Base-by-base conservation (phyloP, 1,140 invertebrate genomes). In the Penaeus indicus region DNA sequence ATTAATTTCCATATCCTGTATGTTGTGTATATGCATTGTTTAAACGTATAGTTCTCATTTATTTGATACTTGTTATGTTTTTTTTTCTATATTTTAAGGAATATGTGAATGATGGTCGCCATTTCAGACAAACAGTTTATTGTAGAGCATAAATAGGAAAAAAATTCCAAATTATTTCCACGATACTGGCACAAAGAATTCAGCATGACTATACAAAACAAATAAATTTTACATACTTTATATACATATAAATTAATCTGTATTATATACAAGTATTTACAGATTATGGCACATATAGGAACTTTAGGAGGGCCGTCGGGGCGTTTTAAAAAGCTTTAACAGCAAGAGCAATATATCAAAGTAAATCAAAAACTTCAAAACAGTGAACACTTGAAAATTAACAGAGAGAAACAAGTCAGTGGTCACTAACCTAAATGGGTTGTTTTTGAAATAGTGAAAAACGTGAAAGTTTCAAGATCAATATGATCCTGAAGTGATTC, bases 231-330 rank as follows among this genome's bases (percentile, higher is more conserved):
- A 85, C 63, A 38, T 85, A 89, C 83, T 80, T 5, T 89, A 89
- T 89, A 85, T 89, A 89, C 88, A 89, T 89, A 89, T 89, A 89
- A 89, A 89, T 89, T 89, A 89, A 85, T 85, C 38, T 79, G 19
- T 47, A 21, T 61, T 89, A 89, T 89, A 80, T 89, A 89, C 88
- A 89, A 67, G 25, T 82, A 81, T 89, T n/a, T 89, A 84, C 83
- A 84, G 18, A 54, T 61, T 89, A 89, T 89, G 88, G 88, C 88
- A 89, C 88, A 89, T 54, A 85, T 89, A 89, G 88, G 88, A 89
- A 89, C 88, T 89, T 89, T 89, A 61, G 84, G 82, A 67, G 72
- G 77, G 72, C 72, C 69, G 25, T 67, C 69, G 72, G 60, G 75
- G 81, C 47, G 27, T 38, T 62, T 62, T 75, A 79, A 60, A 60